Percentiles rank a stretch among this genome's conserved stretches.
Evolutionary conservation across 2,797 vertebrate species (phyloP).

Genomic region (Microctenopoma lineatum): DNA sequence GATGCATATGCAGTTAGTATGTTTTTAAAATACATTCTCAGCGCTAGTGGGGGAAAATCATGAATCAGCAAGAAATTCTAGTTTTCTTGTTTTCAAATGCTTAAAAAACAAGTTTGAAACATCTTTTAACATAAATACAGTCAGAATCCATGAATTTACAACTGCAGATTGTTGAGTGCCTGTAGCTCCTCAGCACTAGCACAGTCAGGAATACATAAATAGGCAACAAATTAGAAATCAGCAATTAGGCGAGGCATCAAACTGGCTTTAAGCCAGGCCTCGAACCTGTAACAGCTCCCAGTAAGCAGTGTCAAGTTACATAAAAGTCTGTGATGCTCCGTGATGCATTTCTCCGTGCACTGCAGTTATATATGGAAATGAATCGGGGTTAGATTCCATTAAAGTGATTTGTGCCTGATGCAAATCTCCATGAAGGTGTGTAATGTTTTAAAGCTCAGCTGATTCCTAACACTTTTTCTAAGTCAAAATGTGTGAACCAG

Average conservation of each 20-base stretch:
- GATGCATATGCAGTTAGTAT: neutral
- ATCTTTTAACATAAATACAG: neutral
- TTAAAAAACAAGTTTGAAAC: slow-evolving; percentile 15
- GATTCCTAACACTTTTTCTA: slow-evolving; percentile 19
- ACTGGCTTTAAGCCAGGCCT: slow-evolving; percentile 38
- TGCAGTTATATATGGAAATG: slow-evolving; percentile 39
- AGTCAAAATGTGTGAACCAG: slow-evolving; percentile 11
- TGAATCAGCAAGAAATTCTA: slow-evolving; percentile 8
- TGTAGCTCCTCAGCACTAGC: slow-evolving; percentile 4
- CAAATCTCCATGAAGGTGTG: slow-evolving; percentile 23
- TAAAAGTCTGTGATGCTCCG: slow-evolving; percentile 40
- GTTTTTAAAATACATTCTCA: neutral
- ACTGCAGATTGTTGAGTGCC: slow-evolving; percentile 9
- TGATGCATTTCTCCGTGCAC: slow-evolving; percentile 13
- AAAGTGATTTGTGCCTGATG: slow-evolving; percentile 21
- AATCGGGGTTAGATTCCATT: slow-evolving; percentile 36
- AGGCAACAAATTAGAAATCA: slow-evolving; percentile 48
- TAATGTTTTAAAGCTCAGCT: slow-evolving; percentile 46
- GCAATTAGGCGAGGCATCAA: slow-evolving; percentile 43
- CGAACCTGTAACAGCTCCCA: slow-evolving; percentile 40
- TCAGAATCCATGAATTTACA: slow-evolving; percentile 31
- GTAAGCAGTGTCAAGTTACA: slow-evolving; percentile 27
- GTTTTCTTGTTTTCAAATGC: slow-evolving; percentile 5
- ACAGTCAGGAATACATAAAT: slow-evolving; percentile 41
- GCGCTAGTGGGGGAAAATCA: neutral